Evolutionary conservation across 2,888 invertebrate genomes (phyloP).

Genomic region (Strigamia maritima): DNA sequence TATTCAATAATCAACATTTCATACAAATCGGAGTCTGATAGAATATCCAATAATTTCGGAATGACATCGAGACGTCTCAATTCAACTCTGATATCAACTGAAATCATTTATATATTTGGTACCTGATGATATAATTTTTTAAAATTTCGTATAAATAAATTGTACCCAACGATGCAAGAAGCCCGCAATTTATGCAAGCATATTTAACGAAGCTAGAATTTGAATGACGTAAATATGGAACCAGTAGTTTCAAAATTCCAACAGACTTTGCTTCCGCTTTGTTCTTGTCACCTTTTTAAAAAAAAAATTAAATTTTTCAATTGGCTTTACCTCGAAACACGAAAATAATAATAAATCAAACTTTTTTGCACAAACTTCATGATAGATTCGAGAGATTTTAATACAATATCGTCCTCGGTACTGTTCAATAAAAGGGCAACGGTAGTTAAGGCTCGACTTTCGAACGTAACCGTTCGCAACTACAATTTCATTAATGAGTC

Average conservation of each 20-base stretch:
- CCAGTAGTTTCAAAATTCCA: not conserved
- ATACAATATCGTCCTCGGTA: not conserved
- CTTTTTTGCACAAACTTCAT: constrained; percentile 19
- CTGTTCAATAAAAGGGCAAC: not conserved
- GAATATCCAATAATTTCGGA: not conserved
- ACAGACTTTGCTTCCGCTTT: not conserved
- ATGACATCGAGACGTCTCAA: constrained; percentile 12
- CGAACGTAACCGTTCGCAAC: constrained; percentile 7
- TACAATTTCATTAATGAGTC: too few species aligned
- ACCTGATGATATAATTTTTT: too few species aligned
- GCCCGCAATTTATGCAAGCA: not conserved
- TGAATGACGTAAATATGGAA: not conserved
- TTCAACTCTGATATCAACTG: not conserved
- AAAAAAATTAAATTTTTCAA: not conserved
- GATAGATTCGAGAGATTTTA: not conserved
- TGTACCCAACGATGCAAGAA: not conserved
- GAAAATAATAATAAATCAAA: not conserved
- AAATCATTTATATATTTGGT: not conserved
- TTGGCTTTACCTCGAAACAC: not conserved
- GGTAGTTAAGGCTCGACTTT: not conserved
- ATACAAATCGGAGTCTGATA: not conserved
- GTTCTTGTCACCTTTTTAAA: not conserved
- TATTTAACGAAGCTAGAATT: not conserved
- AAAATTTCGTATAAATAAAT: too few species aligned
- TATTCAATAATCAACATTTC: constrained; percentile 10